Percentiles rank a stretch among this genome's conserved stretches.
Conservation (phyloP, 2,113 vertebrate genomes). For the Patagioenas fasciata region DNA sequence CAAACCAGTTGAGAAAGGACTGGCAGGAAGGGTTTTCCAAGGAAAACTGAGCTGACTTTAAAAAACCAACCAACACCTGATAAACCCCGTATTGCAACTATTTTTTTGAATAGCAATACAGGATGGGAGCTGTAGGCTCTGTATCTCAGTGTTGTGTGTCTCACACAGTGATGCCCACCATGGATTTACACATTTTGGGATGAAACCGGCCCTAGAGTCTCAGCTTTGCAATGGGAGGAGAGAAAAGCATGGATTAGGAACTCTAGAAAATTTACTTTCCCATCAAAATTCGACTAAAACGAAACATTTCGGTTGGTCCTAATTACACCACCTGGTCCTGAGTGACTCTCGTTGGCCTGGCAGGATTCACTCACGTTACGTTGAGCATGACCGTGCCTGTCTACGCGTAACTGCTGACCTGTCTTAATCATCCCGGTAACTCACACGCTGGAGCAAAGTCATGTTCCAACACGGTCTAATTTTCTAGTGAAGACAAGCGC, state of each 20-base stretch:
- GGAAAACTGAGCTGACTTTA: not conserved
- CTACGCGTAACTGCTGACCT: slow-evolving; percentile 55
- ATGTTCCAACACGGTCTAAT: slow-evolving; percentile 36
- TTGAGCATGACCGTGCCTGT: slow-evolving; percentile 34
- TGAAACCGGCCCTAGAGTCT: not conserved
- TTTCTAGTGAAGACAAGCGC: not conserved
- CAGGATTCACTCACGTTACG: not conserved
- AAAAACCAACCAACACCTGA: not conserved
- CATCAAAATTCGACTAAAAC: not conserved
- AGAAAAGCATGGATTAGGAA: not conserved
- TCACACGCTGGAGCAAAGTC: slow-evolving; percentile 29
- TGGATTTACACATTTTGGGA: not conserved
- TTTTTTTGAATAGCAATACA: not conserved
- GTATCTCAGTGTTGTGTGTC: not conserved
- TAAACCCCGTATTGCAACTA: not conserved
- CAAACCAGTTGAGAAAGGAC: not conserved
- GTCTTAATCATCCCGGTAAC: slow-evolving; percentile 47
- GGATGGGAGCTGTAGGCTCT: not conserved
- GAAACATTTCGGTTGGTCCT: not conserved
- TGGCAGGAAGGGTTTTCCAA: not conserved
- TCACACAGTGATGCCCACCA: accelerated
- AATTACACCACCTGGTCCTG: not conserved
- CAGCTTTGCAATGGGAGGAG: not conserved
- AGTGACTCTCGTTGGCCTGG: not conserved
- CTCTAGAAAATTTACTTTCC: not conserved